Evolutionary conservation across 1,140 invertebrate species (phyloP).

Genomic region (Agrypnia vestita): DNA sequence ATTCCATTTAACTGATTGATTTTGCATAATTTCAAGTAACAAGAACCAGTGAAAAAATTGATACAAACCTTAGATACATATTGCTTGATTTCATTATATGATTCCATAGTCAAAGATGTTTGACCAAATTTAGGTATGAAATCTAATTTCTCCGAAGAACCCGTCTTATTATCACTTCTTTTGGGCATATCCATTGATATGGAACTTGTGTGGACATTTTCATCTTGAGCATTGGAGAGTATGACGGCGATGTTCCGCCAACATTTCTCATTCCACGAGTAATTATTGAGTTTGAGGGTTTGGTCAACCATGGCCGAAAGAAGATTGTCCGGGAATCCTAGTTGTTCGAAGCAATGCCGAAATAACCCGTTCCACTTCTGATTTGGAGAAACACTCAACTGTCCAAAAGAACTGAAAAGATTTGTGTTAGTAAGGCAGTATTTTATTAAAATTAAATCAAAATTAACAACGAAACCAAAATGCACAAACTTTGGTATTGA

Average conservation of each 20-base stretch:
- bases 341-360: slow-evolving; percentile 78
- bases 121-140: slow-evolving; percentile 81
- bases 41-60: no score
- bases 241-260: slow-evolving; percentile 87
- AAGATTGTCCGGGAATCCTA: slow-evolving; percentile 75
- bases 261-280: slow-evolving; percentile 74
- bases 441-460: neutral
- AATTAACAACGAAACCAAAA: slow-evolving; percentile 32
- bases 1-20: no score
- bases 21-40: no score
- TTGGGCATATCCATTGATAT: slow-evolving; percentile 63
- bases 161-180: slow-evolving; percentile 61
- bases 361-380: slow-evolving; percentile 88
- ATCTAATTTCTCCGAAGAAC: slow-evolving; percentile 76
- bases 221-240: slow-evolving; percentile 77
- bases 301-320: slow-evolving; percentile 64
- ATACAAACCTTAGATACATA: slow-evolving; percentile 80
- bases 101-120: slow-evolving; percentile 75
- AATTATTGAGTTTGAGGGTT: slow-evolving; percentile 62
- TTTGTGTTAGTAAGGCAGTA: neutral
- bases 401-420: slow-evolving; percentile 78
- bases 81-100: slow-evolving; percentile 76
- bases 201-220: slow-evolving; percentile 67
- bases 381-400: slow-evolving; percentile 80
- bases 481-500: slow-evolving; percentile 76